These are phyloP conservation scores for Trachelus iudaicus DNA, from an alignment of 2,888 invertebrate species.

Conservation along the genomic window DNA sequence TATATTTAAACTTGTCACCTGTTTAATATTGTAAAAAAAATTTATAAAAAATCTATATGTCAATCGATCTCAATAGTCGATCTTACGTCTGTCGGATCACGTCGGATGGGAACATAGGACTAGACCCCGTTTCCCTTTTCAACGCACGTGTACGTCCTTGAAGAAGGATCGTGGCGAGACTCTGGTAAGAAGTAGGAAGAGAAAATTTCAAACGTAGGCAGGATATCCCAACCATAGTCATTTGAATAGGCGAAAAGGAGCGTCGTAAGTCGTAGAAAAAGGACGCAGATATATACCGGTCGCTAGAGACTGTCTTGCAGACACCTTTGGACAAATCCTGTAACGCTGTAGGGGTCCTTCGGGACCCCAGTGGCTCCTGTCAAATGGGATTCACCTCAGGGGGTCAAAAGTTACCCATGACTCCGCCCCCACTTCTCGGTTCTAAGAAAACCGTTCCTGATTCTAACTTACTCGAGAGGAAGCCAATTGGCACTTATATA, in stretches of 20 bases:
- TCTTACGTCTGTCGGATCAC: background rate
- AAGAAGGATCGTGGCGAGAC: background rate
- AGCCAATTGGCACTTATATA: background rate
- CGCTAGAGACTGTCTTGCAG: slow-evolving; percentile 18
- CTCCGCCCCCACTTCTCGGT: background rate
- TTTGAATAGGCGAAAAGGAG: background rate
- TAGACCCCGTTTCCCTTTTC: background rate
- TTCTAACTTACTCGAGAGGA: background rate
- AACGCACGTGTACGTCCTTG: background rate
- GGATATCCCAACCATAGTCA: background rate
- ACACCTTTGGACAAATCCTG: slow-evolving; percentile 34
- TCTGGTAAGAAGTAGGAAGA: background rate
- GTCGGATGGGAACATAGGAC: background rate
- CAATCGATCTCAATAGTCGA: background rate
- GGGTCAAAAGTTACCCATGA: slow-evolving; percentile 24
- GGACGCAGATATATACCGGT: background rate
- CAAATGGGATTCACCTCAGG: slow-evolving; percentile 24
- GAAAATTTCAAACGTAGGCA: background rate
- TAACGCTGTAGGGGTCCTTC: slow-evolving; percentile 23
- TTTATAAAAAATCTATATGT: background rate
- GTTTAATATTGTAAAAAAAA: background rate
- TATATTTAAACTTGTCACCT: background rate
- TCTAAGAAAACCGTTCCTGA: background rate
- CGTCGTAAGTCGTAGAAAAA: background rate
- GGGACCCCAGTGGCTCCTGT: slow-evolving; percentile 25